Percentiles rank a stretch among this genome's conserved stretches.
phyloP scores from a whole-genome alignment of 2,113 vertebrate species.

The Spea bombifrons region DNA sequence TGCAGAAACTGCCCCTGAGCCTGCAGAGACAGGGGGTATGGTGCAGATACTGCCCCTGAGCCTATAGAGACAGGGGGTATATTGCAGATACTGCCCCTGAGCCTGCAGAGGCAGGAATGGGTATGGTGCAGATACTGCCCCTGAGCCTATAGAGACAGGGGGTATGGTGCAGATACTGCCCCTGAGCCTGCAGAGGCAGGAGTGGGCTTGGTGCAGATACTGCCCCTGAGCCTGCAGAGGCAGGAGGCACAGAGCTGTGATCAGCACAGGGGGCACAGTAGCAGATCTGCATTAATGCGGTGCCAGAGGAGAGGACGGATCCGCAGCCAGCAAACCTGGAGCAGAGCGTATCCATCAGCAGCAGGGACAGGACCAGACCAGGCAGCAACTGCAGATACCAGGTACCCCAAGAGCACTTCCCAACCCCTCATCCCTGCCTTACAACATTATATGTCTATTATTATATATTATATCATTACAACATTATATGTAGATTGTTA shows the following conservation, averaged over 20 bases:
- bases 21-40: slow-evolving; percentile 50
- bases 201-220: background rate
- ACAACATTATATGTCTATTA: too few species aligned
- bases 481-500: too few species aligned
- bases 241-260: slow-evolving; percentile 15
- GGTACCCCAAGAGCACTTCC: background rate
- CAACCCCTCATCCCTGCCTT: slow-evolving; percentile 1
- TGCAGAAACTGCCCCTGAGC: slow-evolving; percentile 26
- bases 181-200: background rate
- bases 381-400: slow-evolving; percentile 5
- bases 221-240: background rate
- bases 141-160: background rate
- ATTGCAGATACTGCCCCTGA: slow-evolving; percentile 7
- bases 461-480: too few species aligned
- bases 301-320: slow-evolving; percentile 55
- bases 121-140: background rate
- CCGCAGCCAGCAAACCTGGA: slow-evolving; percentile 14
- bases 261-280: background rate
- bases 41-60: background rate
- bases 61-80: background rate
- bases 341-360: background rate
- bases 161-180: background rate
- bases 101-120: slow-evolving; percentile 52
- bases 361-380: slow-evolving; percentile 51
- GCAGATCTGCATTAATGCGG: slow-evolving; percentile 60